Base-by-base conservation (phyloP, 2,888 invertebrate species). In the Acrobasis repandana region DNA sequence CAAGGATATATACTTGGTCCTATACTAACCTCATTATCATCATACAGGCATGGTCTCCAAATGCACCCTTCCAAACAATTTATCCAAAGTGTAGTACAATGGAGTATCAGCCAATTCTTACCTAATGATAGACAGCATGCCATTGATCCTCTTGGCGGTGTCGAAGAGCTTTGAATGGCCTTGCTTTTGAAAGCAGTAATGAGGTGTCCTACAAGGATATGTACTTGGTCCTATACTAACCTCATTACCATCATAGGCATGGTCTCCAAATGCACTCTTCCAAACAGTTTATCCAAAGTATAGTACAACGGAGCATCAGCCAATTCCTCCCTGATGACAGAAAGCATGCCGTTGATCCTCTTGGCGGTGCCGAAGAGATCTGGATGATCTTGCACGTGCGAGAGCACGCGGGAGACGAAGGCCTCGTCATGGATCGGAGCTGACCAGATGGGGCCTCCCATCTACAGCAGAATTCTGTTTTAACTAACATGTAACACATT, bases 371-470 rank as follows among this genome's bases (percentile, higher is more conserved):
- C 93, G 62, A 96, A 90, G 70, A 91, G 77, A 57, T 88, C 72
- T 0, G 91, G 82, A 51, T 86, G 79, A 16, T 84, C 76, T 50
- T 89, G 82, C 9, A 94, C 90, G 48, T 87, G 81, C 0, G 74
- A 66, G 0, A 97, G 79, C 9, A 98, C 92, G 50, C 94, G 88
- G 0, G 91, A 76, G 0, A 99, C 95, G 86, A 99, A 99, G 0
- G 90, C 82, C 52, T 90, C 87, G 71, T 97, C 94, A 84, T 99
- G 98, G 48, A 99, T 93, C 0, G 96, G 95, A 0, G 94, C 97
- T 0, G 96, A 94, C 98, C 99, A 99, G 69, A 99, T 95, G 0
- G 99, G 99, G 1, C 99, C 99, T 10, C 97, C 98, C 69, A 97
- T 84, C 95, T 97, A 84, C 81, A 64, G 61, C 46, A 43, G 43